Conservation (phyloP, 2,888 invertebrate species). For the Athetis lepigone region DNA sequence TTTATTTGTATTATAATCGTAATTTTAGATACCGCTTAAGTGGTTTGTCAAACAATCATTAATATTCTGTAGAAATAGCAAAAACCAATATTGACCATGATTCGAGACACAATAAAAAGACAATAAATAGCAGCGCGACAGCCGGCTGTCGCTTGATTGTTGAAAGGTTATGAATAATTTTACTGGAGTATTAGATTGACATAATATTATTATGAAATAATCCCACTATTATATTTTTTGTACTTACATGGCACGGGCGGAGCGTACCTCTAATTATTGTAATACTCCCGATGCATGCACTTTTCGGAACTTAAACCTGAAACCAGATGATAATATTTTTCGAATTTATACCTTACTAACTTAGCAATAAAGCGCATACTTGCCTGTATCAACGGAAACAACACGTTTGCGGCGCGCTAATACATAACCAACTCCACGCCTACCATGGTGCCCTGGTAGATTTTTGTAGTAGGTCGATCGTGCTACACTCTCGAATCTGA, state of each 20-base stretch:
- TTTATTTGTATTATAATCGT: conserved; percentile 78
- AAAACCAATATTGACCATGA: too few relatives aligned
- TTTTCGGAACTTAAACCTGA: conserved; percentile 13
- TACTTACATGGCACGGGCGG: not conserved
- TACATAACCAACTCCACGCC: conserved; percentile 15
- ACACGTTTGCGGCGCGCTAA: conserved; percentile 13
- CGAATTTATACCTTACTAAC: not conserved
- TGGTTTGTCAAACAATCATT: conserved; percentile 49
- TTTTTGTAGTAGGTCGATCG: conserved; percentile 72
- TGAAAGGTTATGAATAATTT: not conserved
- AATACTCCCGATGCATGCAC: not conserved
- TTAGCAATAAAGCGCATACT: not conserved
- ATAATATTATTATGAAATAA: not conserved
- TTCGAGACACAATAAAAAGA: too few relatives aligned
- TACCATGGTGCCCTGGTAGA: conserved; percentile 74
- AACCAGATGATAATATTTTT: not conserved
- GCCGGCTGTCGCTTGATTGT: too few relatives aligned
- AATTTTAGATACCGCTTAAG: conserved; percentile 62
- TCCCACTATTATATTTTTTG: not conserved
- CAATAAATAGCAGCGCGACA: too few relatives aligned
- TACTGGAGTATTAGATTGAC: not conserved
- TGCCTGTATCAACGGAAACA: conserved; percentile 11
- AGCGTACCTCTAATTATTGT: not conserved
- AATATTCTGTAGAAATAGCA: too few relatives aligned
- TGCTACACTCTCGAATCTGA: conserved; percentile 56